Base-by-base conservation (phyloP, 2,888 invertebrate species). In the Ctena decussata region DNA sequence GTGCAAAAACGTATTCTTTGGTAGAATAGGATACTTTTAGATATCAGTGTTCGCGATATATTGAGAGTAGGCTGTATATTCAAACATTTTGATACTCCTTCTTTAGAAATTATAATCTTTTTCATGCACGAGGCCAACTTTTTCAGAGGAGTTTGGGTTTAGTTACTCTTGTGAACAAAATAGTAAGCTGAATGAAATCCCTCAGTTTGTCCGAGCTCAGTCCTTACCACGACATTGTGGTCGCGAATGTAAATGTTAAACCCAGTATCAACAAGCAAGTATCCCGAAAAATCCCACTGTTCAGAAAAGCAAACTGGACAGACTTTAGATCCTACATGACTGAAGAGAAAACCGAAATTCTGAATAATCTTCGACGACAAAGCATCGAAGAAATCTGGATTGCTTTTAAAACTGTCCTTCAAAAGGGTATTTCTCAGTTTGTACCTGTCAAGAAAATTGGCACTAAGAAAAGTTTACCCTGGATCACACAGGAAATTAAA, bases 401-500 rank as follows among this genome's bases (percentile, higher is more conserved):
- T 32, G 65, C 65, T 11, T 35, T 65, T 35, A 65, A 65, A 65
- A n/a, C 65, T 12, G 65, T 18, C 5, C 8, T 65, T 21, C 65
- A 65, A 18, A 32, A 65, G 6, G 65, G 65, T 18, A 65, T 65
- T 21, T 35, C 65, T 2, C 35, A 65, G 21, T 65, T 57, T 57
- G 27, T 57, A 1, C 30, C 57, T 21, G 15, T 27, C 30, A 57
- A 57, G 27, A 60, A 60, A 60, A 3, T 8, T 27, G 27, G 60
- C 1, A 2, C 5, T 18, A 60, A 60, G 18, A 60, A 60, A 60
- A 65, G 65, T 35, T 65, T 65, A 35, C 65, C 65, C 35, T 65
- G 65, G 65, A 6, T 65, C 5, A 65, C 65, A 65, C 65, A 65
- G 35, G 35, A 65, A 65, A 65, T 65, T 12, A 65, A 65, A 65